A percentile compares a stretch with the other conserved stretches of the same genome.
phyloP scores from a whole-genome alignment of 2,888 invertebrate species.

The Drosophila bunnanda region DNA sequence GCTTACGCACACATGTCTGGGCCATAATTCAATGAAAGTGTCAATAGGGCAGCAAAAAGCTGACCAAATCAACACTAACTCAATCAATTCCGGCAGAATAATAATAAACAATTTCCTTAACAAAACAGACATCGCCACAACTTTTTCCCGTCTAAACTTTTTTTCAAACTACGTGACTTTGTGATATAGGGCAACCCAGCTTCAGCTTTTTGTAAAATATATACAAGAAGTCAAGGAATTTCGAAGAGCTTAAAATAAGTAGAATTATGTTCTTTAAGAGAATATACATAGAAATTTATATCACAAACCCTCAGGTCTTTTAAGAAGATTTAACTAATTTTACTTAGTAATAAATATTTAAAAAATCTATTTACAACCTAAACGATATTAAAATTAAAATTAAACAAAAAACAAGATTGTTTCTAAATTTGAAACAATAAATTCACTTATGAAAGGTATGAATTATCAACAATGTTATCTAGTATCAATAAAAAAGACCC shows the following conservation, averaged over 20 bases:
- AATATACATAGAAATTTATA: background rate
- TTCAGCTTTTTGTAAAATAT: background rate
- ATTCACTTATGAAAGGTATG: background rate
- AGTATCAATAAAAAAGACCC: too few species aligned
- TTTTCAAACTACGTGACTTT: slow-evolving; percentile 26
- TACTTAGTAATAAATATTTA: background rate
- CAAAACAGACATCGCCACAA: slow-evolving; percentile 37
- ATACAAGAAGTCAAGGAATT: background rate
- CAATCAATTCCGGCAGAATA: slow-evolving; percentile 71
- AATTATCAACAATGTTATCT: background rate
- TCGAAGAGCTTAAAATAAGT: too few species aligned
- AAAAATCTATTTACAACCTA: background rate
- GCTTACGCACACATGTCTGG: slow-evolving; percentile 50
- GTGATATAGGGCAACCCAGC: too few species aligned
- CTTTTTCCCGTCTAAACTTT: background rate
- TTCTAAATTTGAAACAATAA: background rate
- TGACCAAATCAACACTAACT: slow-evolving; percentile 56
- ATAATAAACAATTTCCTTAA: slow-evolving; percentile 67
- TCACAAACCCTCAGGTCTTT: background rate
- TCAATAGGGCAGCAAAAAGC: slow-evolving; percentile 59
- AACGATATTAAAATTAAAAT: background rate
- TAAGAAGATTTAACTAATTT: background rate
- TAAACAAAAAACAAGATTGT: background rate
- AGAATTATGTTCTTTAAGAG: too few species aligned
- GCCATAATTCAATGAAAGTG: slow-evolving; percentile 77